Conservation (phyloP, 1,140 invertebrate genomes). For the Agrypnia vestita region DNA sequence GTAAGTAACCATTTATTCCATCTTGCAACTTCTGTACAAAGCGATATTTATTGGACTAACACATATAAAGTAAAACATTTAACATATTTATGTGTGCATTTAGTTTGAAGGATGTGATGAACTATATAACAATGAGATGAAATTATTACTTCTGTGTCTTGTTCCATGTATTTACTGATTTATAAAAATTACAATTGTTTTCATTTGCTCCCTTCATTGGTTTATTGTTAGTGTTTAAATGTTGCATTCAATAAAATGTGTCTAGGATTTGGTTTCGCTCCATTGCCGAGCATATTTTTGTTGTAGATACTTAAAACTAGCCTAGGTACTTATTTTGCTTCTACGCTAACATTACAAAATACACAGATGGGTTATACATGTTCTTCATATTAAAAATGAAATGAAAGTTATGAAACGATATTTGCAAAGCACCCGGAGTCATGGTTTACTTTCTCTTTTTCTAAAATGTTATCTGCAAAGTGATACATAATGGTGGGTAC, state of each 20-base stretch:
- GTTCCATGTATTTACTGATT: not conserved
- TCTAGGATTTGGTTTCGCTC: slow-evolving; percentile 16
- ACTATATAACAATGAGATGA: not conserved
- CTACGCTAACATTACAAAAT: no score
- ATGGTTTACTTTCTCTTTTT: no score
- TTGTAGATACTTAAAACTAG: no score
- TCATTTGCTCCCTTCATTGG: slow-evolving; percentile 15
- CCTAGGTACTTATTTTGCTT: no score
- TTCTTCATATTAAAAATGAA: no score
- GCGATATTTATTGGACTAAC: not conserved
- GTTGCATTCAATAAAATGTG: slow-evolving; percentile 12
- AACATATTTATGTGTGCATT: not conserved
- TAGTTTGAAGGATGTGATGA: not conserved
- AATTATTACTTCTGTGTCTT: not conserved
- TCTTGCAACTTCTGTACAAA: not conserved
- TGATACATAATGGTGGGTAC: no score
- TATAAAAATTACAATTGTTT: not conserved
- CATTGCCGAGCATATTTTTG: not conserved
- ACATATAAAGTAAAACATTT: slow-evolving; percentile 13
- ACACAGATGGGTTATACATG: no score
- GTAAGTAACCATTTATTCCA: slow-evolving; percentile 75
- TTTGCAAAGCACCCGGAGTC: no score
- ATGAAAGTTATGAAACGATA: no score
- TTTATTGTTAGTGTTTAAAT: slow-evolving; percentile 27
- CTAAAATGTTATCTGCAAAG: no score